Percentiles rank a stretch among this genome's conserved stretches.
Conservation (phyloP, 2,113 vertebrate genomes). For the Acrocephalus kingi region DNA sequence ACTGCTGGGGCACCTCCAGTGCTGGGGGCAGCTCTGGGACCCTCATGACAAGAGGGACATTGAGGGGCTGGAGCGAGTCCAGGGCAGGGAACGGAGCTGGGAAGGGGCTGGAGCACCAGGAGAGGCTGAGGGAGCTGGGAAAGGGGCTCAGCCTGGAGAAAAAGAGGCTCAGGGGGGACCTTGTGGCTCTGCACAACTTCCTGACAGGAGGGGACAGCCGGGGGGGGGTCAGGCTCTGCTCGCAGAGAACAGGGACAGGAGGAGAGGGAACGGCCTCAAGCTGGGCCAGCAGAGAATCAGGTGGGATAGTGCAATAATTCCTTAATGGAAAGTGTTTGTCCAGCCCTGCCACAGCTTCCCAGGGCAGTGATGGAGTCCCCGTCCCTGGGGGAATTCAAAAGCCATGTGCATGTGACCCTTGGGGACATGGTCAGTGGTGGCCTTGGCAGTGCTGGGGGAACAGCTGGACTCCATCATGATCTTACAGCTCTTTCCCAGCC, state of each 20-base stretch:
- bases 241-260: neutral
- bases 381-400: neutral
- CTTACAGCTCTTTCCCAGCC: neutral
- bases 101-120: neutral
- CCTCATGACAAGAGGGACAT: neutral
- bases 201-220: neutral
- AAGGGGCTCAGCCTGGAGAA: neutral
- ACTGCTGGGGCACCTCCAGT: neutral
- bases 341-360: neutral
- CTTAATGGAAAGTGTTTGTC: fast-evolving
- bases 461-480: fast-evolving
- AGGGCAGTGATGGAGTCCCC: neutral
- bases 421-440: neutral
- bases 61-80: neutral
- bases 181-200: neutral
- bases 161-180: neutral
- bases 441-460: neutral
- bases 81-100: neutral
- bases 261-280: fast-evolving
- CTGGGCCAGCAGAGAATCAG: fast-evolving
- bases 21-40: neutral
- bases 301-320: neutral
- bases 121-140: neutral
- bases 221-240: fast-evolving
- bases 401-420: fast-evolving